A percentile compares a stretch with the other conserved stretches of the same genome.
Evolutionary conservation across 2,888 invertebrate genomes (phyloP).

Genomic region (Drosophila emarginata): DNA sequence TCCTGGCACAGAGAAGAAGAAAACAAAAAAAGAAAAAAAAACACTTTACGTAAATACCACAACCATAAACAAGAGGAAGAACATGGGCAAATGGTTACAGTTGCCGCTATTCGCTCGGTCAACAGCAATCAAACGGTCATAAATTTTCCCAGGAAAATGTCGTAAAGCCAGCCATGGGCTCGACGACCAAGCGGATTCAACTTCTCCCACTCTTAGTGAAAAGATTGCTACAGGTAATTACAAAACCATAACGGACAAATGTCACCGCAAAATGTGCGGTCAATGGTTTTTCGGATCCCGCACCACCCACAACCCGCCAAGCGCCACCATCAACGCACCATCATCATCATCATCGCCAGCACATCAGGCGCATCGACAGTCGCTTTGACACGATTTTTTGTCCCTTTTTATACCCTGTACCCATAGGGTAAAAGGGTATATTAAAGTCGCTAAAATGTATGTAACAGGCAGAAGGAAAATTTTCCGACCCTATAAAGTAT

Average conservation of each 20-base stretch:
- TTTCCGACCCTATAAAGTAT: too few relatives aligned
- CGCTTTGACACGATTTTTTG: conserved; percentile 40
- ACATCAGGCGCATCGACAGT: conserved; percentile 35
- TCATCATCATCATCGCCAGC: conserved; percentile 17
- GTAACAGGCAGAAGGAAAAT: too few relatives aligned
- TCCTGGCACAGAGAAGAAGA: neutral
- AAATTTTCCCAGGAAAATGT: conserved; percentile 49
- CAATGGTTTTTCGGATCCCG: conserved; percentile 39
- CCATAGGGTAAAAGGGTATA: too few relatives aligned
- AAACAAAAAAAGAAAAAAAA: conserved; percentile 11
- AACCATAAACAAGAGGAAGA: conserved; percentile 50
- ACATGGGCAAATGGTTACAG: conserved; percentile 6
- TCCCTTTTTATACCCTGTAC: too few relatives aligned
- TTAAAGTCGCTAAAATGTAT: too few relatives aligned
- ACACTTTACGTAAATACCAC: conserved; percentile 39
- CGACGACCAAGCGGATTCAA: neutral
- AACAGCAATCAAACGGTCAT: conserved; percentile 59
- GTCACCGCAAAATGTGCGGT: conserved; percentile 67
- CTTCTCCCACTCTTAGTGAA: neutral
- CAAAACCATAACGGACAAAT: conserved; percentile 72
- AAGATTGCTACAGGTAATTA: conserved; percentile 63
- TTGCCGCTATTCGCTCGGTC: conserved; percentile 38
- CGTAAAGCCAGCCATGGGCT: conserved; percentile 34
- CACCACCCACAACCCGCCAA: neutral
- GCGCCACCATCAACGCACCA: conserved; percentile 9